Conservation (phyloP, 2,888 invertebrate genomes). For the Diogma glabrata region DNA sequence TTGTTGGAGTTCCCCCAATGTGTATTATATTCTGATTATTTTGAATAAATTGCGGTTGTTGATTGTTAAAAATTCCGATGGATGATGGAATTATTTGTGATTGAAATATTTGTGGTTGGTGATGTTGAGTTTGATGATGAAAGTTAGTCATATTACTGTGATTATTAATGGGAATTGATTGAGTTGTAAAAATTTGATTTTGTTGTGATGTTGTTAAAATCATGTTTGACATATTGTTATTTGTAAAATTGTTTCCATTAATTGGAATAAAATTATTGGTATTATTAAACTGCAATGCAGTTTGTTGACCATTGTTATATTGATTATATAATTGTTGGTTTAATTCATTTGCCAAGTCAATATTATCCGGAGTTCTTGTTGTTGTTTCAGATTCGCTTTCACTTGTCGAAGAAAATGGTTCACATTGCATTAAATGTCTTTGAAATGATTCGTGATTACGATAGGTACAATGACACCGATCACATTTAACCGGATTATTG, state of each 20-base stretch:
- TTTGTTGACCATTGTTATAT: slow-evolving; percentile 8
- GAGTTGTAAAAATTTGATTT: slow-evolving; percentile 15
- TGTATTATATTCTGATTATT: slow-evolving; percentile 14
- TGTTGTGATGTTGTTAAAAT: slow-evolving; percentile 13
- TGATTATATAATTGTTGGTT: slow-evolving; percentile 7
- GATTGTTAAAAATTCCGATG: slow-evolving; percentile 21
- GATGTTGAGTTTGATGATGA: not conserved
- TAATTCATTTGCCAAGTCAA: slow-evolving; percentile 7
- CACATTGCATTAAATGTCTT: slow-evolving; percentile 64
- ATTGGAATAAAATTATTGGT: slow-evolving; percentile 6
- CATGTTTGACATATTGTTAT: slow-evolving; percentile 17
- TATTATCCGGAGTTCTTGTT: slow-evolving; percentile 39
- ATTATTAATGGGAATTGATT: slow-evolving; percentile 8
- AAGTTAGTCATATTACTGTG: not conserved
- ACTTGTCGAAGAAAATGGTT: slow-evolving; percentile 60
- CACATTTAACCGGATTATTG: slow-evolving; percentile 61
- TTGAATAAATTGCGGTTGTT: not conserved
- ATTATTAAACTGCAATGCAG: slow-evolving; percentile 6
- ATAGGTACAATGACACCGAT: slow-evolving; percentile 77
- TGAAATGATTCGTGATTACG: slow-evolving; percentile 71
- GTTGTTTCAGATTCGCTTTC: slow-evolving; percentile 67
- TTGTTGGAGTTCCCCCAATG: slow-evolving; percentile 15
- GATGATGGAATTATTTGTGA: slow-evolving; percentile 15
- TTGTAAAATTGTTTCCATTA: slow-evolving; percentile 12
- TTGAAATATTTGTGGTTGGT: slow-evolving; percentile 13